These are phyloP conservation scores for Syrphus vitripennis DNA, from an alignment of 2,888 invertebrate species.

Conservation along the genomic window DNA sequence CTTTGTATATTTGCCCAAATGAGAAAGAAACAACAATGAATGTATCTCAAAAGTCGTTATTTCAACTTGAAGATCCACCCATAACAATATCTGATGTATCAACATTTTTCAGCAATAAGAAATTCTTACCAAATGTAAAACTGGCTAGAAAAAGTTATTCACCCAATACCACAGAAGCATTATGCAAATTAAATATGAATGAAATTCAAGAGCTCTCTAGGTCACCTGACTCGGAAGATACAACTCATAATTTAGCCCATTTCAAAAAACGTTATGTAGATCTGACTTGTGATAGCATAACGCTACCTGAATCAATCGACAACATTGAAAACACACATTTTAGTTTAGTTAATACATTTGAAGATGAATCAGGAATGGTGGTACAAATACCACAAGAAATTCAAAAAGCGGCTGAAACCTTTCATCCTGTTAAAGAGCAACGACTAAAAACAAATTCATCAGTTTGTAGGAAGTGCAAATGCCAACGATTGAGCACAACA, in stretches of 20 bases:
- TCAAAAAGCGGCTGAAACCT: not conserved
- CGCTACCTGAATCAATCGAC: not conserved
- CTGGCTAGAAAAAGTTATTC: not conserved
- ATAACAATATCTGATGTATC: constrained; percentile 62
- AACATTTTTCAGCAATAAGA: constrained; percentile 46
- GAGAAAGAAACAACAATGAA: constrained; percentile 31
- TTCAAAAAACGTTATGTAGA: constrained; percentile 55
- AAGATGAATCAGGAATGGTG: constrained; percentile 49
- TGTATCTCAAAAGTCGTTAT: constrained; percentile 29
- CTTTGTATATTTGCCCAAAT: constrained; percentile 21
- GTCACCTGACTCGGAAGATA: constrained; percentile 42
- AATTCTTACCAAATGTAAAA: not conserved
- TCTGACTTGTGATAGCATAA: constrained; percentile 46
- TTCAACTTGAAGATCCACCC: constrained; percentile 44
- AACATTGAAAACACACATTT: constrained; percentile 57
- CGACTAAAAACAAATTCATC: constrained; percentile 16
- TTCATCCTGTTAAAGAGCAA: not conserved
- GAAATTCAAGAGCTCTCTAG: constrained; percentile 12
- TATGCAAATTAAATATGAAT: constrained; percentile 36
- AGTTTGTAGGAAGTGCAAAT: constrained; percentile 54
- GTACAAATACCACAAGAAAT: not conserved
- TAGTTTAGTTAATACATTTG: constrained; percentile 53
- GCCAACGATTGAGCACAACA: constrained; percentile 25
- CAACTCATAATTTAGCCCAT: constrained; percentile 42
- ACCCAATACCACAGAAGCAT: constrained; percentile 33